Evolutionary conservation across 2,797 vertebrate species (phyloP), one percentile per base, ranked within the genome.

Genomic region (Lutjanus argentimaculatus): DNA sequence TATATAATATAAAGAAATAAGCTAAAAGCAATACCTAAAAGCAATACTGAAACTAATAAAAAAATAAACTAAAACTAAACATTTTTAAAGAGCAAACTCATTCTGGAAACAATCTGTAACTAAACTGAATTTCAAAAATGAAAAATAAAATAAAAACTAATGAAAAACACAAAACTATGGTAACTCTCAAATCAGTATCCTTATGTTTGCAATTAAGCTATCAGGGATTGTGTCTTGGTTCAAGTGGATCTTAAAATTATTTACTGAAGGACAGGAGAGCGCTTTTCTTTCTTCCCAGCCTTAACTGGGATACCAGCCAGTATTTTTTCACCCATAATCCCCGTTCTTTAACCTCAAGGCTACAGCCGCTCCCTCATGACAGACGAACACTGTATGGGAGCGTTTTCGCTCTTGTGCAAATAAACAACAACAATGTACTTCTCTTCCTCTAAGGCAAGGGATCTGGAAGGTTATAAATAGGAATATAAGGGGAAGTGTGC

Each of bases 401-500:
- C 49, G 30, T 46, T 80, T 72, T 58, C 62, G 66, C 75, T 36
- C 63, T 82, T 70, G 75, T 68, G 59, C 82, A 88, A 84, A 90
- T 79, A 87, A 89, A 89, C 84, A 92, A 79, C 72, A 89, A 80
- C 76, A 82, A 82, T 62, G 49, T 25, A 10, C 63, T 61, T 48
- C 53, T 68, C 51, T 75, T 72, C 45, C 64, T 78, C 62, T 15
- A 1, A 56, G 70, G 73, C 55, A 40, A 30, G 19, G 49, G 46
- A 71, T 67, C 30, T 67, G 7, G n/a, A 42, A 72, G 42, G 80
- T 36, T 88, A 86, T 75, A 90, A 91, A 88, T 89, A 89, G 84
- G 45, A 58, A 56, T 57, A 80, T 73, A 63, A 36, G 57, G 57
- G 57, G 62, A 72, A 64, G 63, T 63, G 78, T 64, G 79, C 43